phyloP scores from a whole-genome alignment of 2,797 vertebrate genomes.

The Etheostoma perlongum region DNA sequence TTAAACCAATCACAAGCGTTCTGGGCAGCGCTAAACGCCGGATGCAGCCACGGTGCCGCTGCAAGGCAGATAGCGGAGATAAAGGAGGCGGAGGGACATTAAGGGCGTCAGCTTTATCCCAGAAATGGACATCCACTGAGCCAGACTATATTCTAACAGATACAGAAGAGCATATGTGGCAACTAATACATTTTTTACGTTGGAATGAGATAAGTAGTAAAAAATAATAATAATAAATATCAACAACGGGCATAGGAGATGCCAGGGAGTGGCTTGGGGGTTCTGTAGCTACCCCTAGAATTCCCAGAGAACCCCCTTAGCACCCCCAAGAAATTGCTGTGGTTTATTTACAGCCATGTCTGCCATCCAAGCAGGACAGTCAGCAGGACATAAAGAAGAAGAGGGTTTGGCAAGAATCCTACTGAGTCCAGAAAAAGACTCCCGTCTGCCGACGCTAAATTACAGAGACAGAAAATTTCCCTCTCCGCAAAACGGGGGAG shows the following conservation, averaged over 20 bases:
- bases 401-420: slow-evolving; percentile 25
- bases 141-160: neutral
- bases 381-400: slow-evolving; percentile 21
- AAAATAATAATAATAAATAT: neutral
- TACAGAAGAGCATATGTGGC: neutral
- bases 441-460: slow-evolving; percentile 19
- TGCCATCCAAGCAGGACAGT: slow-evolving; percentile 3
- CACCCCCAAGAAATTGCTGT: too few species aligned
- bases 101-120: too few species aligned
- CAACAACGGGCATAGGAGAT: neutral
- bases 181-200: neutral
- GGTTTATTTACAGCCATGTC: neutral
- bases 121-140: too few species aligned
- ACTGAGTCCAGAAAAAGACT: slow-evolving; percentile 14
- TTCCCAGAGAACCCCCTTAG: too few species aligned
- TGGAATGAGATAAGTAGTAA: neutral
- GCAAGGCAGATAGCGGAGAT: too few species aligned
- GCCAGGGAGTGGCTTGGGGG: too few species aligned
- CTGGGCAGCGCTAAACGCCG: too few species aligned
- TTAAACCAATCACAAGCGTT: too few species aligned
- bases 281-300: too few species aligned
- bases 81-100: too few species aligned
- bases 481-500: neutral
- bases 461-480: slow-evolving; percentile 33
- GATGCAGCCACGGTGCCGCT: too few species aligned